Conservation (phyloP, 2,888 invertebrate genomes). For the Drosophila recens region DNA sequence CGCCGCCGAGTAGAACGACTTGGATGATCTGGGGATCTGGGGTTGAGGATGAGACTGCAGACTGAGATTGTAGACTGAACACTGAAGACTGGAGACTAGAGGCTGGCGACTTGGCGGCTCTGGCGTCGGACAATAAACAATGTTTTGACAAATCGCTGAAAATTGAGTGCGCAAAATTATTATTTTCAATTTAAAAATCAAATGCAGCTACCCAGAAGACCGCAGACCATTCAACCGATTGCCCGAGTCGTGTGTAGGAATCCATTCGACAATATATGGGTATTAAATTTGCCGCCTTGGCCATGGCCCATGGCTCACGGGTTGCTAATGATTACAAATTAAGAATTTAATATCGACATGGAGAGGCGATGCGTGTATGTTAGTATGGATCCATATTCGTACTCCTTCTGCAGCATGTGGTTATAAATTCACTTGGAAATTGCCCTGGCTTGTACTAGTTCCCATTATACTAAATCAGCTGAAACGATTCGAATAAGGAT, state of each 20-base stretch:
- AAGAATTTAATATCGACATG: conserved; percentile 82
- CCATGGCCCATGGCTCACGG: conserved; percentile 70
- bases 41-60: conserved; percentile 13
- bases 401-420: conserved; percentile 41
- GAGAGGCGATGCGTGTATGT: conserved; percentile 14
- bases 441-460: conserved; percentile 44
- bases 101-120: conserved; percentile 59
- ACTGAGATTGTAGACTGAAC: conserved; percentile 13
- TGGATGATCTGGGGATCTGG: conserved; percentile 31
- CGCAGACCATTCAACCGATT: conserved; percentile 15
- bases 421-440: conserved; percentile 69
- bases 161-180: conserved; percentile 85
- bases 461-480: conserved; percentile 69
- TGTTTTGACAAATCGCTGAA: conserved; percentile 85
- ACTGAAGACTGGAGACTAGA: conserved; percentile 14
- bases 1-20: conserved; percentile 60
- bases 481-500: conserved; percentile 21
- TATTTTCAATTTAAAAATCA: conserved; percentile 83
- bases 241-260: conserved; percentile 51
- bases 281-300: conserved; percentile 76
- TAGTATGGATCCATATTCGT: conserved; percentile 3
- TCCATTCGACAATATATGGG: conserved; percentile 65
- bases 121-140: conserved; percentile 83
- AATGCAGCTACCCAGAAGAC: conserved; percentile 37
- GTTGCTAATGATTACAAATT: conserved; percentile 84